Evolutionary conservation across 1,140 invertebrate genomes (phyloP).

Genomic region (Colletes latitarsis): DNA sequence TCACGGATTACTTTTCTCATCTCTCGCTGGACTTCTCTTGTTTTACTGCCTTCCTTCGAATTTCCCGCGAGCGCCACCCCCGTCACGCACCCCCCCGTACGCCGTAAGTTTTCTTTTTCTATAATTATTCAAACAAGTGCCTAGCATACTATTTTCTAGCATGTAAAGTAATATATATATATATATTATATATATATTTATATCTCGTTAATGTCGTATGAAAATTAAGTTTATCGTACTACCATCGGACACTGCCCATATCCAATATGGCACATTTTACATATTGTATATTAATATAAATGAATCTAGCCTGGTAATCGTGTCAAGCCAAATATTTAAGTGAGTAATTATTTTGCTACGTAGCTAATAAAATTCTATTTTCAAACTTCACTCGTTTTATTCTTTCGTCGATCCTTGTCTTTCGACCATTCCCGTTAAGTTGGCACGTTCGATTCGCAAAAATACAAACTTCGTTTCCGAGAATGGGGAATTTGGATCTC

Average conservation of each 20-base stretch:
- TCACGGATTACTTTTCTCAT: slow-evolving; percentile 10
- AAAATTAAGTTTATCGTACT: slow-evolving; percentile 71
- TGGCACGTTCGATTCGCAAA: too few relatives aligned
- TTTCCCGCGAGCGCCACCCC: slow-evolving; percentile 37
- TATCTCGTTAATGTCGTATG: slow-evolving; percentile 67
- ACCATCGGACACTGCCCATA: slow-evolving; percentile 76
- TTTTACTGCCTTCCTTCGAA: slow-evolving; percentile 37
- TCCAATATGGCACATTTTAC: slow-evolving; percentile 75
- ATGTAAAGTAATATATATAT: slow-evolving; percentile 74
- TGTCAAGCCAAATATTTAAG: slow-evolving; percentile 81
- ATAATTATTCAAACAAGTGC: slow-evolving; percentile 67
- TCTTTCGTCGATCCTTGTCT: slow-evolving; percentile 26
- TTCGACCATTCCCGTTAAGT: not conserved
- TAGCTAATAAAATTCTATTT: slow-evolving; percentile 76
- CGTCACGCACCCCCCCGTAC: slow-evolving; percentile 29
- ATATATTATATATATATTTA: slow-evolving; percentile 65
- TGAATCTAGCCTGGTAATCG: slow-evolving; percentile 75
- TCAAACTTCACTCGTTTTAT: slow-evolving; percentile 61
- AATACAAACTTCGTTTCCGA: too few relatives aligned
- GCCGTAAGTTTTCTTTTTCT: slow-evolving; percentile 44
- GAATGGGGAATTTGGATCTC: too few relatives aligned
- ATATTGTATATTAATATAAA: slow-evolving; percentile 80
- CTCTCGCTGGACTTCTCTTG: slow-evolving; percentile 22
- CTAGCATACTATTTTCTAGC: slow-evolving; percentile 69
- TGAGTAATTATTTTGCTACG: slow-evolving; percentile 78